phyloP scores from a whole-genome alignment of 1,140 invertebrate species.

The Tribolium madens region DNA sequence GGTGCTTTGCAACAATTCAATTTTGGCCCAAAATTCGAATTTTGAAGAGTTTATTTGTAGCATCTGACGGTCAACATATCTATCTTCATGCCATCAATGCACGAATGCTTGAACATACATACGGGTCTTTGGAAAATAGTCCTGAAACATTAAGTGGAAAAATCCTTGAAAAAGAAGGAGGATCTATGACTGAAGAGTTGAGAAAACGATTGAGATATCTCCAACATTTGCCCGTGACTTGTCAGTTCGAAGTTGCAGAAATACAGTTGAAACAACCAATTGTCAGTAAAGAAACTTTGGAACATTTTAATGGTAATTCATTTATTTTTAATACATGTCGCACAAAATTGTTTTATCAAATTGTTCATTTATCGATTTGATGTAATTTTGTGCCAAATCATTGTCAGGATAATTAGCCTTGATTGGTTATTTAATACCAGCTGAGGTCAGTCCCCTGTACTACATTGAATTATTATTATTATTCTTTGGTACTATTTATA shows the following conservation, averaged over 20 bases:
- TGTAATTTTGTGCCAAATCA: slow-evolving; percentile 49
- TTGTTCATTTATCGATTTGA: slow-evolving; percentile 29
- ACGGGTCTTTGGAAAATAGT: slow-evolving; percentile 83
- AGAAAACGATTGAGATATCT: slow-evolving; percentile 84
- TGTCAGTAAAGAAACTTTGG: slow-evolving; percentile 76
- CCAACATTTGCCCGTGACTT: slow-evolving; percentile 89
- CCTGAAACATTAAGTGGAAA: slow-evolving; percentile 79
- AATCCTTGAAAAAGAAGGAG: slow-evolving; percentile 87
- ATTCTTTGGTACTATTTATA: slow-evolving; percentile 19
- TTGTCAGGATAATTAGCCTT: slow-evolving; percentile 52
- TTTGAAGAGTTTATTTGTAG: slow-evolving; percentile 67
- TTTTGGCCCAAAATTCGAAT: neutral
- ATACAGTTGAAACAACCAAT: slow-evolving; percentile 81
- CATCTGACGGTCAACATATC: slow-evolving; percentile 90
- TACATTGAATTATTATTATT: slow-evolving; percentile 30
- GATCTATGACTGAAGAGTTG: slow-evolving; percentile 86
- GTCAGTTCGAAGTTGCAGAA: slow-evolving; percentile 91
- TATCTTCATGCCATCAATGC: slow-evolving; percentile 94
- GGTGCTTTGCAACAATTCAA: slow-evolving; percentile 3
- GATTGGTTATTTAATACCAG: slow-evolving; percentile 13
- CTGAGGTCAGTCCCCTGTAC: slow-evolving; percentile 51
- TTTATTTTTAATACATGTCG: neutral
- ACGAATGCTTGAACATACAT: slow-evolving; percentile 88
- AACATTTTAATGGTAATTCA: slow-evolving; percentile 74
- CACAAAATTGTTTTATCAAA: slow-evolving; percentile 35